Percentiles rank a stretch among this genome's conserved stretches.
These are phyloP conservation scores for Hydropsyche betteni DNA, from an alignment of 2,888 invertebrate genomes.

Conservation along the genomic window DNA sequence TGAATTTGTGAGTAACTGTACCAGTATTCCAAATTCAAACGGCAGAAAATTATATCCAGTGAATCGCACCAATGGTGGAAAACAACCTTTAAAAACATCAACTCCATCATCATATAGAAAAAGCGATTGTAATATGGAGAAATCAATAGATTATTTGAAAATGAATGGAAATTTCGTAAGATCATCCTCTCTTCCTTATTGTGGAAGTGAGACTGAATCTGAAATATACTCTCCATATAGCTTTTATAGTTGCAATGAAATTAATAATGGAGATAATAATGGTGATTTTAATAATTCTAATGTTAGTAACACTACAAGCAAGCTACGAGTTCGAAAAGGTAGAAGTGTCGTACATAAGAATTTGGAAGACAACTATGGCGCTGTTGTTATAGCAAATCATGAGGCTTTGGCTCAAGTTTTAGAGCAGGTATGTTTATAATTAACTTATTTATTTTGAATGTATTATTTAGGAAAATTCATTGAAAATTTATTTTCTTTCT, in stretches of 20 bases:
- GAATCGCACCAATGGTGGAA: slow-evolving; percentile 56
- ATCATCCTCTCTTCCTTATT: slow-evolving; percentile 79
- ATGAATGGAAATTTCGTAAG: slow-evolving; percentile 68
- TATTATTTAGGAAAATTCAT: too few relatives aligned
- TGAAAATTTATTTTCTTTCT: slow-evolving; percentile 50
- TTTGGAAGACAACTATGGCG: slow-evolving; percentile 89
- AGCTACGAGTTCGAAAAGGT: slow-evolving; percentile 79
- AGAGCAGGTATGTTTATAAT: slow-evolving; percentile 74
- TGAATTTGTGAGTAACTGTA: slow-evolving; percentile 72
- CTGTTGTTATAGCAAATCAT: slow-evolving; percentile 88
- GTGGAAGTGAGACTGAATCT: slow-evolving; percentile 84
- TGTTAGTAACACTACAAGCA: slow-evolving; percentile 67
- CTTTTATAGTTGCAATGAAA: slow-evolving; percentile 73
- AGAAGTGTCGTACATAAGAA: slow-evolving; percentile 85
- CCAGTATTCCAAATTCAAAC: slow-evolving; percentile 73
- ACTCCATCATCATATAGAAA: slow-evolving; percentile 58
- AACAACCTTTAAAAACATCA: slow-evolving; percentile 56
- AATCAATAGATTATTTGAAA: slow-evolving; percentile 68
- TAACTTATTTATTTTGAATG: slow-evolving; percentile 40
- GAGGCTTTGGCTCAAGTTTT: slow-evolving; percentile 88
- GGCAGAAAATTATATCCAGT: slow-evolving; percentile 61
- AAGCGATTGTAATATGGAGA: slow-evolving; percentile 65
- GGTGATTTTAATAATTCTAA: slow-evolving; percentile 59
- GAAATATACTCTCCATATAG: slow-evolving; percentile 86
- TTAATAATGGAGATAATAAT: slow-evolving; percentile 60